Conservation (phyloP, 2,113 vertebrate genomes). For the Poecile atricapillus region DNA sequence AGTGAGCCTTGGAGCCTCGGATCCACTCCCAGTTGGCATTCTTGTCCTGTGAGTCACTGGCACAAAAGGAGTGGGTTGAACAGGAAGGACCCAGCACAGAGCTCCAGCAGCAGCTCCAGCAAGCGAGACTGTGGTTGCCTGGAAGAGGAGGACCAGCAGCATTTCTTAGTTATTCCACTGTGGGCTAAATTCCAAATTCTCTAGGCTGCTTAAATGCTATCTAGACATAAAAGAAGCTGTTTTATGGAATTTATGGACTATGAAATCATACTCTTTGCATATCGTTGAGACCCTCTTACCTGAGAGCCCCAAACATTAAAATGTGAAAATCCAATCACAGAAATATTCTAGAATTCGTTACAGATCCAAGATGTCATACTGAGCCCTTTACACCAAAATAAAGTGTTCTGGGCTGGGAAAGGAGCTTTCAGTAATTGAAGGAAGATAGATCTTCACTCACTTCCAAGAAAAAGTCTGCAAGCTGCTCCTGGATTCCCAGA, state of each 20-base stretch:
- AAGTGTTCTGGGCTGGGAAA: background rate
- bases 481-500: background rate
- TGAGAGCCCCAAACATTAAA: background rate
- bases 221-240: background rate
- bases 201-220: background rate
- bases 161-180: background rate
- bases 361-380: background rate
- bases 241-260: background rate
- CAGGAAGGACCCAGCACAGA: background rate
- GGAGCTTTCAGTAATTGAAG: background rate
- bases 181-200: background rate
- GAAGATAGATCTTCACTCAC: background rate
- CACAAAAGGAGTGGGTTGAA: background rate
- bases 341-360: background rate
- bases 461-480: background rate
- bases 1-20: background rate
- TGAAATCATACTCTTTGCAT: background rate
- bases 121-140: rapidly evolving
- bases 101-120: background rate
- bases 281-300: background rate
- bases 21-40: background rate
- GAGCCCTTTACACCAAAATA: background rate
- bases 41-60: slow-evolving; percentile 30
- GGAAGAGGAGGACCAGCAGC: background rate
- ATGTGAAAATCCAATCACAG: background rate